Conservation (phyloP, 2,113 vertebrate species). For the Seriola dumerili region DNA sequence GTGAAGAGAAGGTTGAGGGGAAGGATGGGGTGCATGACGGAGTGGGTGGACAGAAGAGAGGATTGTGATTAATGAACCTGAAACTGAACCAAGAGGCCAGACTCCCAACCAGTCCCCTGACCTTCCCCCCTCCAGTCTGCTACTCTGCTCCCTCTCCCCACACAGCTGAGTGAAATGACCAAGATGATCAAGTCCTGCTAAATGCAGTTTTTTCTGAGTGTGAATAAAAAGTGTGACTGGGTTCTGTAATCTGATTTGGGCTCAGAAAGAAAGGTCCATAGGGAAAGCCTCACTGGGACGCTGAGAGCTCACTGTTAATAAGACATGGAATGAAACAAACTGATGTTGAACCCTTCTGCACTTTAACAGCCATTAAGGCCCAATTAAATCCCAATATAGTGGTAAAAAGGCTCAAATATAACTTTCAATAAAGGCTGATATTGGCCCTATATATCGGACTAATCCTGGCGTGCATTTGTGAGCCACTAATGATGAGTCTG, state of each 20-base stretch:
- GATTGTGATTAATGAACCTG: conserved; percentile 64
- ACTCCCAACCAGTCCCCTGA: conserved; percentile 16
- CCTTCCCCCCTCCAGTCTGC: conserved; percentile 25
- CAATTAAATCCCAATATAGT: conserved; percentile 20
- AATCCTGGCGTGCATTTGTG: conserved; percentile 42
- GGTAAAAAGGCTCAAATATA: conserved; percentile 42
- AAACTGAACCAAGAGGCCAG: conserved; percentile 40
- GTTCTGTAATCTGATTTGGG: background rate
- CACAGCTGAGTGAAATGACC: conserved; percentile 5
- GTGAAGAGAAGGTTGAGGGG: background rate
- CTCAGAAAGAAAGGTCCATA: background rate
- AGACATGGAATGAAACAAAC: background rate
- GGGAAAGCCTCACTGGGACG: background rate
- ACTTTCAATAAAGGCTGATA: conserved; percentile 19
- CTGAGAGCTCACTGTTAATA: background rate
- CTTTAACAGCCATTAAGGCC: conserved; percentile 31
- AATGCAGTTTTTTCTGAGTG: background rate
- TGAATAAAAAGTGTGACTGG: background rate
- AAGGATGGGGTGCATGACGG: background rate
- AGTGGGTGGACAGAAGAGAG: conserved; percentile 56
- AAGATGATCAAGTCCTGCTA: background rate
- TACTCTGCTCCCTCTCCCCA: background rate
- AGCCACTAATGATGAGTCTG: conserved; percentile 74
- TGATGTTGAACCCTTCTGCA: background rate
- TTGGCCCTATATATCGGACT: background rate